These are phyloP conservation scores for Urophycis tenuis DNA, from an alignment of 2,797 vertebrate genomes.

Conservation along the genomic window DNA sequence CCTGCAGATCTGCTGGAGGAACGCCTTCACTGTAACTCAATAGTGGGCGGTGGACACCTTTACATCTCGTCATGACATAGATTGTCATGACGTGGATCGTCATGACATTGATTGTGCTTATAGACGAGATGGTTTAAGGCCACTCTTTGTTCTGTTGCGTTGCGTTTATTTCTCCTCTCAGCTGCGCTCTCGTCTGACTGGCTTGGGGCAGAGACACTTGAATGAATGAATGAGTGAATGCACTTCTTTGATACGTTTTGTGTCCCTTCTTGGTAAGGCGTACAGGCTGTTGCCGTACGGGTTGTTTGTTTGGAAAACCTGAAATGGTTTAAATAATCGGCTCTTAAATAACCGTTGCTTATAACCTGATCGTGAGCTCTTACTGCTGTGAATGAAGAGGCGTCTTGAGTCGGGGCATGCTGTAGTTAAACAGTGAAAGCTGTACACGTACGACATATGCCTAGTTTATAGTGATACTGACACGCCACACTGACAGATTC, in stretches of 20 bases:
- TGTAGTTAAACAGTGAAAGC: background rate
- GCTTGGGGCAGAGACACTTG: background rate
- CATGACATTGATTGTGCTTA: no score
- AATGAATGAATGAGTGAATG: background rate
- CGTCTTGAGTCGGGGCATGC: background rate
- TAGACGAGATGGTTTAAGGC: background rate
- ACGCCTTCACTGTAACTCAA: background rate
- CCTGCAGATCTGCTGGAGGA: background rate
- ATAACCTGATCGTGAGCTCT: background rate
- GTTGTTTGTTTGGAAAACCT: background rate
- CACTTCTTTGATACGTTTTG: background rate
- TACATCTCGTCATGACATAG: background rate
- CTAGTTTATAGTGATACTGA: background rate
- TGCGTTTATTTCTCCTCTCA: background rate
- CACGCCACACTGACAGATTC: background rate
- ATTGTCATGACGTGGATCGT: no score
- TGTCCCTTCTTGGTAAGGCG: background rate
- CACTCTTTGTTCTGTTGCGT: background rate
- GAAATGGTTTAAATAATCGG: background rate
- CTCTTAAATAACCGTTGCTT: background rate
- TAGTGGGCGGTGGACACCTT: background rate
- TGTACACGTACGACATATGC: background rate
- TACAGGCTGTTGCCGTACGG: background rate
- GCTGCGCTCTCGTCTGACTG: background rate
- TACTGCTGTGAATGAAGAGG: background rate